Evolutionary conservation across 2,113 vertebrate species (phyloP), one percentile per base, ranked within the genome.

Genomic region (Circaetus gallicus): DNA sequence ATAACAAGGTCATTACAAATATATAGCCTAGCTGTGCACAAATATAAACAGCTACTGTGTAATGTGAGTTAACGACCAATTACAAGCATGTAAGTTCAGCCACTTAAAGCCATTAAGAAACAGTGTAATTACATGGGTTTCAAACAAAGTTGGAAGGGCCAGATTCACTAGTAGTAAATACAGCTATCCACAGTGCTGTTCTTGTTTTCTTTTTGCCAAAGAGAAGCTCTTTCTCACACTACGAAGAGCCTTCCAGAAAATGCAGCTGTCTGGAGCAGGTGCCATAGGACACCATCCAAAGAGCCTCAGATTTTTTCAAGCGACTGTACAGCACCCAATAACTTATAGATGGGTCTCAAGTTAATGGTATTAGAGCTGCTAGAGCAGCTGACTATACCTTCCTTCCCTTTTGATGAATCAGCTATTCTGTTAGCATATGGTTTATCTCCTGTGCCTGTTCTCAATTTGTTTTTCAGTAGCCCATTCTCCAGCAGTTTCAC

Each of bases 1-100:
- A 87, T 91, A 91, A 76, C 73, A 93, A 91, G 92, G 82, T 74
- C 78, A 65, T 88, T 85, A 52, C 66, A 85, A 74, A 82, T 32
- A 50, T 56, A 34, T 10, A 87, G 77, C 13, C 83, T 96, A 67
- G 69, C 73, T 93, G 66, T 79, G 62, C 71, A 66, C 66, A 88
- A 65, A 65, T 87, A 72, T 20, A 84, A 95, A 89, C 66, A 93
- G 47, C 86, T 89, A 47, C 89, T 43, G 20, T 92, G 67, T 90
- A 95, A 88, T 58, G 45, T 45, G 63, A 84, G n/a, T 86, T 83
- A 71, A 73, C 53, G 42, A 81, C 59, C 50, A 28, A 67, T 96
- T 92, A 62, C 55, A 66, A 66, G n/a, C 42, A 28, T 82, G 28
- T 94, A 81, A 85, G 53, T 91, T 96, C 78, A 91, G 70, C 56